Base-by-base conservation (phyloP, 2,113 vertebrate species). In the Sitta europaea region DNA sequence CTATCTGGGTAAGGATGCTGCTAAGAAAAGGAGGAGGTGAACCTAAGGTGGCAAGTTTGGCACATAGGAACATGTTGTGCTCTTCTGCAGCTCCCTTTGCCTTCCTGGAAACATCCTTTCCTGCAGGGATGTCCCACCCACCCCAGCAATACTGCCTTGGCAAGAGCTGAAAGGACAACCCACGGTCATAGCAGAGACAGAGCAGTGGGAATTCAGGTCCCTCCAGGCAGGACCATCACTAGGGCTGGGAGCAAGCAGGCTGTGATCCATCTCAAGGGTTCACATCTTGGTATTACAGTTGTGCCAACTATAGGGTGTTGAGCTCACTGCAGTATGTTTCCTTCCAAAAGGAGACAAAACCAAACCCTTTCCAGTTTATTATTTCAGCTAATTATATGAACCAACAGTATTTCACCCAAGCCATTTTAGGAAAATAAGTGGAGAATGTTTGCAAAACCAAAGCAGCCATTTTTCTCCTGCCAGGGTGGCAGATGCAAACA, bases 401-500 rank as follows among this genome's bases (percentile, higher is more conserved):
- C 28, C 75, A 75, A 85, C 84, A 86, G 57, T 86, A 65, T 94
- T 95, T 96, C 82, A 92, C 95, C 78, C 57, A 95, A 91, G 62
- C 28, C 80, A 71, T 93, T 95, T 89, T 91, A 65, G 86, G 79
- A 85, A 90, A 96, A 93, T 93, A 94, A 96, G 85, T 95, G 90
- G 84, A 81, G 74, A 91, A 94, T 2, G 55, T 74, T 93, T 89
- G 66, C 92, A 95, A 91, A 94, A 88, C 58, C 70, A 83, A 91
- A 92, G 85, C 78, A 92, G 66, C 80, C 36, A 59, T 95, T 96
- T 96, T 94, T 95, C 83, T 93, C 62, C 83, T 95, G 88, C 91
- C 90, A 91, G 86, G 40, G 29, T 90, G 91, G 93, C 95, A 95
- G 95, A 97, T 94, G 86, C 94, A 94, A 93, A 95, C 95, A 83